Base-by-base conservation (phyloP, 2,113 vertebrate species). In the Gambusia holbrooki region DNA sequence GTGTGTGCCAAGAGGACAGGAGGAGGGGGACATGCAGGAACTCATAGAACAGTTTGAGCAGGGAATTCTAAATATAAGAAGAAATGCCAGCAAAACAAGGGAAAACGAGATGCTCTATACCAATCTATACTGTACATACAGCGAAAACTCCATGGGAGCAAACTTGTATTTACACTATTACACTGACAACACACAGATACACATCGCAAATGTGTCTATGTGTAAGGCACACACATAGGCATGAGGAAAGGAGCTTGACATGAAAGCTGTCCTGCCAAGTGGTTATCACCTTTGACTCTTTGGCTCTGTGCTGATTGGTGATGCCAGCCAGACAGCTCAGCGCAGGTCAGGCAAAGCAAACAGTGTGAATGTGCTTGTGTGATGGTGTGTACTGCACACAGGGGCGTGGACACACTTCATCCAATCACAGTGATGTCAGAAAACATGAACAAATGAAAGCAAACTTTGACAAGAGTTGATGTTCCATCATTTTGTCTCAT, bases 321-420 rank as follows among this genome's bases (percentile, higher is more conserved):
- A 85, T 91, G 88, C 87, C 89, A 91, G 82, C 76, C 87, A 92
- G 88, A 87, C 86, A 83, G 87, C 80, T 90, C 90, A 89, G 75
- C 37, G 27, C 78, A 88, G 89, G 84, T 61, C 65, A 90, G 88
- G 89, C 77, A 85, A 79, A 89, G 87, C 86, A 88, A 87, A 88
- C 86, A 80, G 69, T 81, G 67, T 82, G 72, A 82, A 67, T 15
- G 72, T 76, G 83, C 54, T 64, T 80, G 62, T 71, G 42, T 73
- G 69, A 68, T 74, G 71, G 62, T 68, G 32, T 70, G 74, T 68
- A 65, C 60, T 79, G 84, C 70, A 87, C 81, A 83, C 60, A 80
- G 71, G 85, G 87, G 88, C 84, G 84, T 88, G 71, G 82, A 80
- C 69, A 64, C 14, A 8, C 30, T 67, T 28, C 69, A 63, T 69